Percentiles rank a stretch among this genome's conserved stretches.
phyloP scores from a whole-genome alignment of 2,888 invertebrate species.

The Acronicta psi region DNA sequence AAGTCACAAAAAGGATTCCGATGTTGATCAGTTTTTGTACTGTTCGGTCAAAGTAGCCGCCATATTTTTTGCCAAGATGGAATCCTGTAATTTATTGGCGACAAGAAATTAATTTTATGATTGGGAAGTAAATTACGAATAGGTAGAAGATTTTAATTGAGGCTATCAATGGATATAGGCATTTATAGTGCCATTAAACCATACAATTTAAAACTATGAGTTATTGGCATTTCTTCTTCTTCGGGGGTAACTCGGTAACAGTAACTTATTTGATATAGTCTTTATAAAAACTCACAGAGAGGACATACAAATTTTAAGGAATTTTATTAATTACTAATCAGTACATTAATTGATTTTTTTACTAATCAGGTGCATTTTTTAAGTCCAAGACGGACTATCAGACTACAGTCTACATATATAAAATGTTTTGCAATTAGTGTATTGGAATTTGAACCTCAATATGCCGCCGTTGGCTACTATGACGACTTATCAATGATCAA shows the following conservation, averaged over 20 bases:
- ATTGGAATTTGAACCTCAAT: conserved; percentile 34
- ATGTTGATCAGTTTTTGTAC: conserved; percentile 73
- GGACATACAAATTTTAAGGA: too few relatives aligned
- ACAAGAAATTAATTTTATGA: conserved; percentile 52
- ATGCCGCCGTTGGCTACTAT: conserved; percentile 30
- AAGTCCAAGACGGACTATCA: conserved; percentile 8
- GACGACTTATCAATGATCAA: conserved; percentile 16
- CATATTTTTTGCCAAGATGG: conserved; percentile 55
- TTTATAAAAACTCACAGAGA: not conserved
- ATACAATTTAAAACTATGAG: not conserved
- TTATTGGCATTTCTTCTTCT: not conserved
- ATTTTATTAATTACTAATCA: too few relatives aligned
- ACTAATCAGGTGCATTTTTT: conserved; percentile 4
- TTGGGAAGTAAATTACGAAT: conserved; percentile 43
- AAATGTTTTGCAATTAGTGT: conserved; percentile 35
- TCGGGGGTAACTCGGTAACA: not conserved
- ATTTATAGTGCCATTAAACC: not conserved
- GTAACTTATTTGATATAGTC: too few relatives aligned
- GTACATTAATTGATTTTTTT: too few relatives aligned
- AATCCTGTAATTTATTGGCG: conserved; percentile 62
- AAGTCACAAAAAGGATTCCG: conserved; percentile 77
- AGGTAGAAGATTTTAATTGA: conserved; percentile 22
- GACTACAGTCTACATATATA: conserved; percentile 13
- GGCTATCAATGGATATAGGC: conserved; percentile 9
- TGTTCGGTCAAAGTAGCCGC: conserved; percentile 70